Evolutionary conservation across 1,140 invertebrate genomes (phyloP).

Genomic region (Drosophila truncata): DNA sequence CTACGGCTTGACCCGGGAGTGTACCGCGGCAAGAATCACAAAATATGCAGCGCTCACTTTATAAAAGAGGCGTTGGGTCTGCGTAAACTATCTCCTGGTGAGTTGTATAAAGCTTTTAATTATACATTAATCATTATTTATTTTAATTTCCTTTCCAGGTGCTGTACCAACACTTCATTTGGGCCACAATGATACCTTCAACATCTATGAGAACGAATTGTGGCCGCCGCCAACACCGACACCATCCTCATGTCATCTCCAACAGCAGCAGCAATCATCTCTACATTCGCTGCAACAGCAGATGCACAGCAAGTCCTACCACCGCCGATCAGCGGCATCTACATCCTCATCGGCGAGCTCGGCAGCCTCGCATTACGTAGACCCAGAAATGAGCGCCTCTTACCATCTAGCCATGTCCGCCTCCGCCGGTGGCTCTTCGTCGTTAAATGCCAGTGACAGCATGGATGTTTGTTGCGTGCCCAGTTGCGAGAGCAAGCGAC

Average conservation of each 20-base stretch:
- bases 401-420: conserved; percentile 51
- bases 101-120: not conserved
- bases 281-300: conserved; percentile 42
- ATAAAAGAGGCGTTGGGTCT: conserved; percentile 78
- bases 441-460: conserved; percentile 62
- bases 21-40: conserved; percentile 82
- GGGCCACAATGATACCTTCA: conserved; percentile 79
- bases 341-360: conserved; percentile 74
- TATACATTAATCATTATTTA: not conserved
- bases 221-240: conserved; percentile 74
- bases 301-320: conserved; percentile 59
- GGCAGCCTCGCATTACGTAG: conserved; percentile 64
- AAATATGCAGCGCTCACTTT: conserved; percentile 82
- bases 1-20: conserved; percentile 73
- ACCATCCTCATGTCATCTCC: conserved; percentile 32
- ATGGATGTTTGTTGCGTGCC: conserved; percentile 80
- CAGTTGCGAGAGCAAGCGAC: conserved; percentile 75
- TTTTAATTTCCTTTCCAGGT: conserved; percentile 21
- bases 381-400: conserved; percentile 53
- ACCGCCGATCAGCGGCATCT: conserved; percentile 67
- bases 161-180: conserved; percentile 79
- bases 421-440: conserved; percentile 25
- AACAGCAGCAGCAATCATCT: conserved; percentile 43
- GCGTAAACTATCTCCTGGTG: conserved; percentile 74
- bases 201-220: conserved; percentile 81